Base-by-base conservation (phyloP, 2,888 invertebrate genomes). In the Chymomyza amoena region DNA sequence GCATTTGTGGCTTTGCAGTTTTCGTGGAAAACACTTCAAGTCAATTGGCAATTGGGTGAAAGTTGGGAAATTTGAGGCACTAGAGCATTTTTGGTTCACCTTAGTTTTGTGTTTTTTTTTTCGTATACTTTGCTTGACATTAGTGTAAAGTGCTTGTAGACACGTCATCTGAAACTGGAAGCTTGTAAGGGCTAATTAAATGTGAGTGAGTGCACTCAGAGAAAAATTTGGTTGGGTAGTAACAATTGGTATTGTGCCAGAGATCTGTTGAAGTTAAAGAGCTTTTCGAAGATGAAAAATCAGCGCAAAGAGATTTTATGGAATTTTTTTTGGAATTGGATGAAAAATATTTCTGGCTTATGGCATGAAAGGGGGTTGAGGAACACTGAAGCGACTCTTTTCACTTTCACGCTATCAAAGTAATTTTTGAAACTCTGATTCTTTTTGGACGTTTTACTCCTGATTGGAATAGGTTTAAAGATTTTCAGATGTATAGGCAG, bases 1-100 rank as follows among this genome's bases (percentile, higher is more conserved):
- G 20, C 13, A 57, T 15, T 57, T 62, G 32, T 50, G 61, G 56
- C 39, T 52, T 70, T 54, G 61, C 18, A 28, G n/a, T 73, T 77
- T 84, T 87, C 89, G 71, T 70, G 69, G 87, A 87, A 84, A 77
- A 45, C 80, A 78, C 80, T 87, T 84, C 69, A 75, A 70, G 70
- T 72, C 77, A 87, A 87, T 80, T 81, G 80, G 75, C 74, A 73
- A 75, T 72, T 63, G 68, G 69, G 77, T 80, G 75, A 80, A 73
- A 73, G 72, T 28, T 60, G 61, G 62, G 66, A 73, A 73, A 70
- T 57, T 6, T 61, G 45, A 32, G 28, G 20, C 51, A 51, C n/a
- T 13, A 66, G 70, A 64, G 51, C 56, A 45, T 45, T 45, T 45
- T 45, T 18, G 25, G 25, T 25, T 57, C 10, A 54, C 52, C 57